Conservation (phyloP, 2,888 invertebrate species). For the Loripinus fragilis region DNA sequence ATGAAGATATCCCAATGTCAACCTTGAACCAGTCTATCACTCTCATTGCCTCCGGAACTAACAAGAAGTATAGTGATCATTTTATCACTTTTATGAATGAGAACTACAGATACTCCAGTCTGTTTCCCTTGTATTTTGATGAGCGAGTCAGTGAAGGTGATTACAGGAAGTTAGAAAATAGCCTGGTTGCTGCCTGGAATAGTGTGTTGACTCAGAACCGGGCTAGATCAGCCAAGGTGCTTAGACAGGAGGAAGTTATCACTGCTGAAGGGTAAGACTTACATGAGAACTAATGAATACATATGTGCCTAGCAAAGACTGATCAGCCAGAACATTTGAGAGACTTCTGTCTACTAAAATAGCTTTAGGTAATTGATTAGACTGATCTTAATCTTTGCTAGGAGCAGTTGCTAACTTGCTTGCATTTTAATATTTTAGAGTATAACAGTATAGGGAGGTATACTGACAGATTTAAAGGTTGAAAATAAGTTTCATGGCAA, state of each 20-base stretch:
- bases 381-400: too few relatives aligned
- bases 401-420: too few relatives aligned
- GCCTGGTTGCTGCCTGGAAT: slow-evolving; percentile 58
- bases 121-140: slow-evolving; percentile 46
- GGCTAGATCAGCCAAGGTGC: slow-evolving; percentile 24
- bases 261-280: slow-evolving; percentile 35
- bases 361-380: too few relatives aligned
- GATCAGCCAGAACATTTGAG: too few relatives aligned
- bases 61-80: neutral
- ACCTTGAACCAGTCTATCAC: slow-evolving; percentile 4
- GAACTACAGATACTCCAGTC: slow-evolving; percentile 44
- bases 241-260: slow-evolving; percentile 51
- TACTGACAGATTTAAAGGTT: too few relatives aligned
- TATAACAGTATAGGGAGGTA: too few relatives aligned
- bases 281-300: too few relatives aligned
- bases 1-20: neutral
- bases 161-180: slow-evolving; percentile 24
- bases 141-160: slow-evolving; percentile 34
- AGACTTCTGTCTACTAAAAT: too few relatives aligned
- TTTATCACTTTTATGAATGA: neutral
- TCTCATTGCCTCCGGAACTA: neutral
- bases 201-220: slow-evolving; percentile 17
- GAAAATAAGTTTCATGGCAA: too few relatives aligned
- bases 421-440: too few relatives aligned
- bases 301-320: too few relatives aligned